Base-by-base conservation (phyloP, 2,797 vertebrate genomes). In the Nannoperca australis region DNA sequence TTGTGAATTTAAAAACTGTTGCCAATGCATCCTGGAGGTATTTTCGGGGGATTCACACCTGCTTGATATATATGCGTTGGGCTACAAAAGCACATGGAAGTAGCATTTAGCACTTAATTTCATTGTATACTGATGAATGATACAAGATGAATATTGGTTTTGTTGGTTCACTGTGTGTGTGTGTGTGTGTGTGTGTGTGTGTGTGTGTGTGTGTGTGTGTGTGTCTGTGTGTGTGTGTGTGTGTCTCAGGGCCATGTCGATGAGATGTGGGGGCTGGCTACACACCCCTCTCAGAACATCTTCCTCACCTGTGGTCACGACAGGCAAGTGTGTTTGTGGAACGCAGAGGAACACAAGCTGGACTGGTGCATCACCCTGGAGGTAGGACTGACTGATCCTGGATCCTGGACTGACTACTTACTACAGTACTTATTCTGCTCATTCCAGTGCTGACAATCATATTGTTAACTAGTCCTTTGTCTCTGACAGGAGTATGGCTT, bases 261-360 rank as follows among this genome's bases (percentile, higher is more conserved):
- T 56, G 97, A 98, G 89, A 95, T 98, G 89, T 98, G 97, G 97
- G 97, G 97, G 0, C 84, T 98, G 85, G 96, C 97, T 32, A 97
- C 97, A 0, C 97, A 98, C 76, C 97, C 96, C 1, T 94, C 91
- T 12, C 94, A 92, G 79, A 95, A 95, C 90, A 89, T 94, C 32
- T 98, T 98, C 89, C 92, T 98, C 58, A 96, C 96, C 73, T 98
- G 96, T 7, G 97, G 96, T 32, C 95, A 98, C 0, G 97, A 98
- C 95, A 91, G 92, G 20, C 97, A 97, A 88, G 95, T 98, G 77
- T 98, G 97, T 90, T 81, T 98, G 75, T 98, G 97, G 97, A 96
- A 97, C 15, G 93, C 96, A 0, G 95, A 92, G 82, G 94, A 95
- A 12, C 97, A 98, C 67, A 95, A 88, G 0, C 92, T 97, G 89